Evolutionary conservation across 35 echinoderm and acorn worm species (phyloP).

Genomic region (Chiridota heheva): DNA sequence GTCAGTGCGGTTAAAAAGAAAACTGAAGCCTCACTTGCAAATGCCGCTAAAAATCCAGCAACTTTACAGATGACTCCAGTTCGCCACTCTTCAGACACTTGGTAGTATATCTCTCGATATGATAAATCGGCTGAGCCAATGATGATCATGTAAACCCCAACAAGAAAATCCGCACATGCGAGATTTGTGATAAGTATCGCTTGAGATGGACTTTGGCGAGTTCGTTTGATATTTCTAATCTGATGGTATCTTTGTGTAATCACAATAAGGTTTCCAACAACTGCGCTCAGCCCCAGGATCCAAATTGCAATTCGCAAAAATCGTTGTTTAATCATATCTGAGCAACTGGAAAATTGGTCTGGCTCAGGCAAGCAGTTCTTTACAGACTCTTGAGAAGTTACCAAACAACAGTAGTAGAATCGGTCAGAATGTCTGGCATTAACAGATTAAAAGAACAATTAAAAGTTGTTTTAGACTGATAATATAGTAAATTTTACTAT

Average conservation of each 20-base stretch:
- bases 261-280: slow-evolving; percentile 52
- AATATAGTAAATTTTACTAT: too few relatives aligned
- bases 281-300: slow-evolving; percentile 54
- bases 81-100: not conserved
- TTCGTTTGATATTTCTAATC: not conserved
- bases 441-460: not conserved
- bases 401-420: slow-evolving; percentile 33
- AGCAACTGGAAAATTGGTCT: slow-evolving; percentile 51
- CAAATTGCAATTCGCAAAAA: slow-evolving; percentile 41
- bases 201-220: not conserved
- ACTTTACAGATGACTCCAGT: not conserved
- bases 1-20: slow-evolving; percentile 27
- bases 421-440: slow-evolving; percentile 14
- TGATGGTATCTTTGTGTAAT: too few relatives aligned
- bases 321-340: slow-evolving; percentile 35
- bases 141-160: slow-evolving; percentile 44
- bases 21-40: slow-evolving; percentile 40
- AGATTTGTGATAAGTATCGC: slow-evolving; percentile 11
- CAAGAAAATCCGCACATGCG: slow-evolving; percentile 24
- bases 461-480: not conserved
- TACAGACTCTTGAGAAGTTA: not conserved
- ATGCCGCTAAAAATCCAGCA: slow-evolving; percentile 22
- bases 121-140: slow-evolving; percentile 12
- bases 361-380: not conserved
- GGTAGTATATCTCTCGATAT: slow-evolving; percentile 1